These are phyloP conservation scores for Scomber japonicus DNA, from an alignment of 2,113 vertebrate species.

Conservation along the genomic window DNA sequence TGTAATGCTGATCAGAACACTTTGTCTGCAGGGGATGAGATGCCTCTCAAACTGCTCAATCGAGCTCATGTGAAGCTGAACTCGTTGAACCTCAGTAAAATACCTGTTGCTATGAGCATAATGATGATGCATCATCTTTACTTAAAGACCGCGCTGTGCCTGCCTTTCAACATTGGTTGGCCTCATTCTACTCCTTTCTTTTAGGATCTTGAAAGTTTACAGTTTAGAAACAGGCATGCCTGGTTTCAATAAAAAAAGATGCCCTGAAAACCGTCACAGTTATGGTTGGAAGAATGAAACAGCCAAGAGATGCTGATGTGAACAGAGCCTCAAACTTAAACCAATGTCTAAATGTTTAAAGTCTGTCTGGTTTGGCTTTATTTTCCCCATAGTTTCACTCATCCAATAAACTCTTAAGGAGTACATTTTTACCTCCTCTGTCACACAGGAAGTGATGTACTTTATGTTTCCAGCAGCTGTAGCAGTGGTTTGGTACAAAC, in stretches of 20 bases:
- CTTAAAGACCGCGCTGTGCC: slow-evolving; percentile 1
- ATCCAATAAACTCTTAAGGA: background rate
- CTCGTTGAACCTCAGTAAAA: slow-evolving; percentile 43
- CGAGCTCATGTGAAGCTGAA: slow-evolving; percentile 34
- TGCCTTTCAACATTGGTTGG: slow-evolving; percentile 20
- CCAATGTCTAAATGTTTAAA: slow-evolving; percentile 25
- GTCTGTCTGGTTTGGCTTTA: background rate
- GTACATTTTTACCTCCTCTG: background rate
- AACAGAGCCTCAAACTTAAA: slow-evolving; percentile 18
- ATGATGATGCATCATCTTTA: slow-evolving; percentile 21
- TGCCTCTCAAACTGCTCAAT: background rate
- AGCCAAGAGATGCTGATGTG: slow-evolving; percentile 26
- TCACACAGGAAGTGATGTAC: slow-evolving; percentile 19
- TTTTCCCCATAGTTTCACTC: slow-evolving; percentile 7
- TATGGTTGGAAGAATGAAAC: slow-evolving; percentile 22
- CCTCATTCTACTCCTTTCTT: slow-evolving; percentile 12
- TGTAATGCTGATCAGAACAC: background rate
- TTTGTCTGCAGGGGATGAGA: slow-evolving; percentile 15
- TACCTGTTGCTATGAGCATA: slow-evolving; percentile 27
- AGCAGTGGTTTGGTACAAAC: slow-evolving; percentile 19
- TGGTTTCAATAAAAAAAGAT: slow-evolving; percentile 34
- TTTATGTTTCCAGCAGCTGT: slow-evolving; percentile 16
- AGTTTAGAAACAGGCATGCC: slow-evolving; percentile 8
- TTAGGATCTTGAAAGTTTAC: too few relatives aligned
- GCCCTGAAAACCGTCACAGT: slow-evolving; percentile 33